Base-by-base conservation (phyloP, 1,140 invertebrate species). In the Bathynomus jamesi region DNA sequence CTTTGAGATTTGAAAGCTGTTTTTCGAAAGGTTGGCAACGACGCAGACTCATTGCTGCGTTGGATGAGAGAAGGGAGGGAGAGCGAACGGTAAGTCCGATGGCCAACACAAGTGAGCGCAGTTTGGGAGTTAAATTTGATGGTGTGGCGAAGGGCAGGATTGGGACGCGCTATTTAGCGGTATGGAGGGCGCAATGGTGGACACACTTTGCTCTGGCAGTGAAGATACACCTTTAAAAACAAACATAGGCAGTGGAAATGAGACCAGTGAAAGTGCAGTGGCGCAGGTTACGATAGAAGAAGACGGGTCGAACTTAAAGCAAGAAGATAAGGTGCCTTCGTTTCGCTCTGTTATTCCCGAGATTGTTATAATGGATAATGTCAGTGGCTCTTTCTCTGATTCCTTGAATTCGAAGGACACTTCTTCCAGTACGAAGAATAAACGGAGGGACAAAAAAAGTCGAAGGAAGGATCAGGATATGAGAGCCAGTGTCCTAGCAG, bases 371-470 rank as follows among this genome's bases (percentile, higher is more conserved):
- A n/a, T n/a, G n/a, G n/a, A 53, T 53, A 3, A 17, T 3, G 40
- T 17, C 40, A 21, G 21, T 53, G 13, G 11, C 21, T 17, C 40
- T 53, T 21, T 17, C 40, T 21, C 13, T 53, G 21, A 53, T 53
- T 53, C 40, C 40, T 5, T 53, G 40, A 53, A 61, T 61, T 69
- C 61, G 25, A 61, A 69, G 67, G 67, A 69, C 67, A 69, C 25
- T 53, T 53, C 67, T 69, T 69, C 53, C 53, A 61, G 67, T 29
- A 69, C 67, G 2, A 69, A 69, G 53, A 69, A 69, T 53, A 69
- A 69, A 69, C 13, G 46, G 53, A 61, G 67, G 61, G 67, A 28
- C 46, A 69, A 25, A 28, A 69, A 69, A 29, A 61, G 29, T 53
- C 67, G 67, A 29, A 69, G 61, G 46, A 61, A 21, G 8, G 67